These are phyloP conservation scores for Chondrosia reniformis DNA, from an alignment of 37 sponge, comb jelly and placozoan species.

Conservation along the genomic window DNA sequence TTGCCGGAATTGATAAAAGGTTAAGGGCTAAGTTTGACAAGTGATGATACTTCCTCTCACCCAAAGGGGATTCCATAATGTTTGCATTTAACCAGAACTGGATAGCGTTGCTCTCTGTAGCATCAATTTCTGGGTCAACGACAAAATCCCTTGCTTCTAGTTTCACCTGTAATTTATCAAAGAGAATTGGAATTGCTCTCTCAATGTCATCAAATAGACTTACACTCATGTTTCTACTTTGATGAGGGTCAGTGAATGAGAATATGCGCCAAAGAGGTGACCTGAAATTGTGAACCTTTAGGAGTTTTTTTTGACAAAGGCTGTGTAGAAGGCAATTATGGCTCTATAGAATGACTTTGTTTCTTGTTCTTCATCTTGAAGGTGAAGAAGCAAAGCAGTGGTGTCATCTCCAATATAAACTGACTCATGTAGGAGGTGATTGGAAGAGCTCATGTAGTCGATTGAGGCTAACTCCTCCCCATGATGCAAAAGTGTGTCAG, in stretches of 20 bases:
- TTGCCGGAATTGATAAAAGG: constrained; percentile 38
- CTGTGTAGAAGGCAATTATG: not conserved
- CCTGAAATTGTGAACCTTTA: no score
- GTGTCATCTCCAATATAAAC: not conserved
- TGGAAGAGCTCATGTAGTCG: not conserved
- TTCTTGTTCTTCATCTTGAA: not conserved
- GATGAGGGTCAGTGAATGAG: not conserved
- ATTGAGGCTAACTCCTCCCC: not conserved
- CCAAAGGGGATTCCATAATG: constrained; percentile 44
- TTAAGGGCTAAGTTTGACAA: constrained; percentile 20
- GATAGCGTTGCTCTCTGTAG: constrained; percentile 10
- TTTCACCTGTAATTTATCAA: not conserved
- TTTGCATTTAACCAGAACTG: constrained; percentile 15
- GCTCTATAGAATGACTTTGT: not conserved
- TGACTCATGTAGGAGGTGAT: not conserved
- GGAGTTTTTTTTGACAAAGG: not conserved
- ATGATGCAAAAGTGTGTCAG: not conserved
- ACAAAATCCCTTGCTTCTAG: not conserved
- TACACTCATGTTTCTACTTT: not conserved
- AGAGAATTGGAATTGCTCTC: not conserved
- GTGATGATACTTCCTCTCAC: constrained; percentile 27
- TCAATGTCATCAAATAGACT: not conserved
- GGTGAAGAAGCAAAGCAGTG: not conserved
- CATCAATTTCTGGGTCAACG: not conserved
- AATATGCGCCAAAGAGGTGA: not conserved